Evolutionary conservation across 2,888 invertebrate species (phyloP), one percentile per base, ranked within the genome.

Genomic region (Pollenia amentaria): DNA sequence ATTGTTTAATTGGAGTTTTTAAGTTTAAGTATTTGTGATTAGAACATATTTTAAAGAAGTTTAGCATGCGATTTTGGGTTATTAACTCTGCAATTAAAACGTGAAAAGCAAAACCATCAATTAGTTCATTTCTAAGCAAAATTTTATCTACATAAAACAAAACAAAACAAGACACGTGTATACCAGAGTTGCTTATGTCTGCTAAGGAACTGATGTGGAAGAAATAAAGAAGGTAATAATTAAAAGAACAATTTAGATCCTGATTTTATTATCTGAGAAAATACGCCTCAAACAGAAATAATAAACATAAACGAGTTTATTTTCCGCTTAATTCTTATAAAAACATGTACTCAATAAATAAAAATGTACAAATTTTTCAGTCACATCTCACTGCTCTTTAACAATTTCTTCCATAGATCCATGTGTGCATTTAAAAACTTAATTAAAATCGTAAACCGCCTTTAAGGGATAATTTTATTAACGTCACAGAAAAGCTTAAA

Each of bases 1-100:
- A 80, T 73, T 16, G 70, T 83, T 86, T 70, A 76, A 62, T 65
- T 83, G 57, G 70, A 80, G 55, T 72, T 80, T 80, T 65, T 55
- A 18, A 38, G 14, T 82, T 76, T 51, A 62, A 77, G 53, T 62
- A 67, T 60, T 75, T 77, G 83, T 79, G 29, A 11, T 77, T 78
- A 29, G 3, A 62, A 40, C 64, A 38, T 44, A 40, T 18, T 67
- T 67, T 65, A 18, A 82, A 72, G 51, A 72, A 81, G 67, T 72
- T 84, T 80, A 83, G 78, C 85, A 88, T 85, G 85, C 83, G 73
- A 53, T 83, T 85, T 83, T 72, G 77, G 65, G 60, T 79, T 67
- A 64, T 81, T 79, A 85, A 82, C 65, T 85, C 87, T 87, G 87
- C 85, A 84, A 87, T 82, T 82, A 85, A 87, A 85, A 85, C 60